Base-by-base conservation (phyloP, 2,113 vertebrate genomes). In the Anoplopoma fimbria region DNA sequence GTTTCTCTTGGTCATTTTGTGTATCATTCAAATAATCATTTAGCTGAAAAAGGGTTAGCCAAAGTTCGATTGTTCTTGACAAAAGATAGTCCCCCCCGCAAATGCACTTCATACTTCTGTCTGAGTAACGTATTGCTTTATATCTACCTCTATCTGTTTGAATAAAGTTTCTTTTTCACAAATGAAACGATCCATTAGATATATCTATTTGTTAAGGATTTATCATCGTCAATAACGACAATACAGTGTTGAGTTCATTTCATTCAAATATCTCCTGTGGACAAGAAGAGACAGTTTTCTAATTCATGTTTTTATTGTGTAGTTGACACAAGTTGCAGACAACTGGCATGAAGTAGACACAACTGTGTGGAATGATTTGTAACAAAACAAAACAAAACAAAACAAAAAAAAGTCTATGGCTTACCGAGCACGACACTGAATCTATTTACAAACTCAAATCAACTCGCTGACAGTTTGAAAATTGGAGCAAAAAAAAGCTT, bases 231-330 rank as follows among this genome's bases (percentile, higher is more conserved):
- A n/a, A n/a, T n/a, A n/a, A n/a, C n/a, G n/a, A n/a, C n/a, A n/a
- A n/a, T 15, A 25, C 47, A 53, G 23, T 31, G 9, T n/a, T 53
- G 21, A 70, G 21, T 34, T 45, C 9, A 14, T 9, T 27, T 13
- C 4, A 25, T 15, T 55, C 36, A 23, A 2, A 31, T 6, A 61
- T 42, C 33, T 47, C 15, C 23, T 27, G 4, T 34, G 33, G 75
- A 67, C 34, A 72, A 71, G 55, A 87, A 72, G 36, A 90, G 73
- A 75, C 67, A 71, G 27, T 49, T 75, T 55, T 85, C 92, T 93
- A 93, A 77, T 86, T 89, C 78, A 77, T 88, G 75, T 92, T 94
- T 88, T 95, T 95, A 96, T 95, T 95, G 94, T 94, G 92, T 93
- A 87, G 93, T 89, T 4, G 79, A 91, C 91, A 94, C 89, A 95